Conservation (phyloP, 1,140 invertebrate species). For the Diprion similis region DNA sequence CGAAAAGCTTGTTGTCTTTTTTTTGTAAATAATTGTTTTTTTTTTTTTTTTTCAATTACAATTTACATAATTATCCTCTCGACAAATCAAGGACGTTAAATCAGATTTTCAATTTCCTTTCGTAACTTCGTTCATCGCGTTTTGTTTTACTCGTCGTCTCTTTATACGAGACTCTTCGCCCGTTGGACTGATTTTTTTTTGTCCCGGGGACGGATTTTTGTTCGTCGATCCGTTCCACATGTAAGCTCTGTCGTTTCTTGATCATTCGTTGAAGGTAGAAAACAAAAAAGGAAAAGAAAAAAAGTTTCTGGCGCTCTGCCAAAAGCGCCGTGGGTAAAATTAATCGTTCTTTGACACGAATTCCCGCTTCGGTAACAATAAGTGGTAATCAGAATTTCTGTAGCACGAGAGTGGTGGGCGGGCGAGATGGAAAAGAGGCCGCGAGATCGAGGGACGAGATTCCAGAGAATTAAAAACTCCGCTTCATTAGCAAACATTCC, state of each 20-base stretch:
- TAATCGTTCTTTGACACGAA: conserved; percentile 55
- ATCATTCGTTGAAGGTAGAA: not conserved
- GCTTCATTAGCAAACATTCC: too few species aligned
- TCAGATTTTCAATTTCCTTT: too few species aligned
- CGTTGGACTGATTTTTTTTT: not conserved
- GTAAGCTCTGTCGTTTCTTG: not conserved
- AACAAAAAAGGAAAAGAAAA: not conserved
- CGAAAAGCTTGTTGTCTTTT: too few species aligned
- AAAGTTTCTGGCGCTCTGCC: conserved; percentile 39
- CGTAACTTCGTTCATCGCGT: too few species aligned
- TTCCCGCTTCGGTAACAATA: conserved; percentile 38
- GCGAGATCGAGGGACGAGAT: not conserved
- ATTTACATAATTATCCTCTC: too few species aligned
- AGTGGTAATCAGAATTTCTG: conserved; percentile 53
- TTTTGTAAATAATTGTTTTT: too few species aligned
- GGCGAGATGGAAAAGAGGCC: not conserved
- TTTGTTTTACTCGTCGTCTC: not conserved
- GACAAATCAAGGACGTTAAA: too few species aligned
- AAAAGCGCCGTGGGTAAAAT: conserved; percentile 51
- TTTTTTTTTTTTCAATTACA: too few species aligned
- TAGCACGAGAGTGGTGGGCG: conserved; percentile 6
- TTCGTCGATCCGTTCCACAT: not conserved
- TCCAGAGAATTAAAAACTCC: too few species aligned
- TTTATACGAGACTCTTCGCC: not conserved
- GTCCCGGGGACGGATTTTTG: not conserved